Base-by-base conservation (phyloP, 2,888 invertebrate genomes). In the Temnothorax unifasciatus region DNA sequence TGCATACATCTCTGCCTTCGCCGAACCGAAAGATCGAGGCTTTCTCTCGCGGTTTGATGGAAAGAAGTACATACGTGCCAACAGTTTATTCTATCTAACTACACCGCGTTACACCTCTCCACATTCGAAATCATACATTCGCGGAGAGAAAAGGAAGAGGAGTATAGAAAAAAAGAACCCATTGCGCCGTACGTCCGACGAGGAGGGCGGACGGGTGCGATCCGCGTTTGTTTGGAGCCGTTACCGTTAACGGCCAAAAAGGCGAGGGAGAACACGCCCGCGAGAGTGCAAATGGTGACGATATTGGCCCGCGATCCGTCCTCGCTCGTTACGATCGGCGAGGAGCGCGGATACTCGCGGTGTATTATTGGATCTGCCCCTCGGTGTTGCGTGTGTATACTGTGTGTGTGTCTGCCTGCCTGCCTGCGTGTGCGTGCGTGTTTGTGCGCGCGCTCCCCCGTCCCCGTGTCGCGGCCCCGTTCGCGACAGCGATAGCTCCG, bases 221-320 rank as follows among this genome's bases (percentile, higher is more conserved):
- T 81, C n/a, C 38, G 75, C 75, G 47, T 73, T 81, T 81, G 79
- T 81, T 81, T 38, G 47, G 2, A 25, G 59, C 25, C 15, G n/a
- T 50, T 25, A 41, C 13, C 21, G 38, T 8, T 34, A 54, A 52
- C 38, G 18, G n/a, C 2, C 29, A 41, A 41, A 41, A 34, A 34
- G 34, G 34, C 34, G 34, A 34, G 34, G 34, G 34, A 34, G 34
- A 34, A 44, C n/a, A 57, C 41, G 38, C 21, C 34, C 44, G 44
- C 6, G 29, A 2, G 13, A 59, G 59, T 73, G 59, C 74, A 18
- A 73, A 59, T 59, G 25, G 68, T 77, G 68, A 66, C 25, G 21
- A 13, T 50, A 63, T 34, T 2, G 2, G 41, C n/a, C 13, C 29
- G 34, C 21, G 15, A 34, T 50, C 15, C 21, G 1, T 50, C 50